A percentile compares a stretch with the other conserved stretches of the same genome.
These are phyloP conservation scores for Alfaro cultratus DNA, from an alignment of 2,797 vertebrate species.

Conservation along the genomic window DNA sequence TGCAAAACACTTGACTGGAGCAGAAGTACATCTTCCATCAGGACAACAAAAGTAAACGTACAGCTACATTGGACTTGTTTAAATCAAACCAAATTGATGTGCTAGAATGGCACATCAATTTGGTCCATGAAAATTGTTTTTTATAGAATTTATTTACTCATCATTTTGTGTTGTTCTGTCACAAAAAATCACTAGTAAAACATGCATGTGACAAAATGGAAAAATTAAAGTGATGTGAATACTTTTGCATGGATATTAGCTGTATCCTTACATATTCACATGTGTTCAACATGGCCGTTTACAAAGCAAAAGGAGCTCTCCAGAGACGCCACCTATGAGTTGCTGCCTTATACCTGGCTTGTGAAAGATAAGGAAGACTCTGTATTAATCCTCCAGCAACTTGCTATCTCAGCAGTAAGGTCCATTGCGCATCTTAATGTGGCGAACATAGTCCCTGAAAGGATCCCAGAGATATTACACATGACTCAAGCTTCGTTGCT, in stretches of 20 bases:
- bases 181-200: background rate
- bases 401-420: slow-evolving; percentile 48
- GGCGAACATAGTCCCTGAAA: slow-evolving; percentile 20
- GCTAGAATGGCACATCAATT: background rate
- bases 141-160: background rate
- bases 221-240: background rate
- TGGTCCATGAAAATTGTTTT: background rate
- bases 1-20: background rate
- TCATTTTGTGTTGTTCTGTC: background rate
- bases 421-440: slow-evolving; percentile 37
- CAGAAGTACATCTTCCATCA: background rate
- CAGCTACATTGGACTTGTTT: background rate
- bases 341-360: slow-evolving; percentile 48
- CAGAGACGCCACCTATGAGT: slow-evolving; percentile 33
- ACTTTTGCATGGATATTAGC: background rate
- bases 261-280: background rate
- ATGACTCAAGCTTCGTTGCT: slow-evolving; percentile 14
- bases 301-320: background rate
- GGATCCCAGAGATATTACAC: slow-evolving; percentile 11
- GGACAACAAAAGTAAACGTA: background rate
- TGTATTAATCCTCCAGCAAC: slow-evolving; percentile 50
- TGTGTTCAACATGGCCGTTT: too few species aligned
- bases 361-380: slow-evolving; percentile 58
- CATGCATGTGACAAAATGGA: background rate
- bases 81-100: background rate